Conservation (phyloP, 2,113 vertebrate genomes). For the Lophura nycthemera region DNA sequence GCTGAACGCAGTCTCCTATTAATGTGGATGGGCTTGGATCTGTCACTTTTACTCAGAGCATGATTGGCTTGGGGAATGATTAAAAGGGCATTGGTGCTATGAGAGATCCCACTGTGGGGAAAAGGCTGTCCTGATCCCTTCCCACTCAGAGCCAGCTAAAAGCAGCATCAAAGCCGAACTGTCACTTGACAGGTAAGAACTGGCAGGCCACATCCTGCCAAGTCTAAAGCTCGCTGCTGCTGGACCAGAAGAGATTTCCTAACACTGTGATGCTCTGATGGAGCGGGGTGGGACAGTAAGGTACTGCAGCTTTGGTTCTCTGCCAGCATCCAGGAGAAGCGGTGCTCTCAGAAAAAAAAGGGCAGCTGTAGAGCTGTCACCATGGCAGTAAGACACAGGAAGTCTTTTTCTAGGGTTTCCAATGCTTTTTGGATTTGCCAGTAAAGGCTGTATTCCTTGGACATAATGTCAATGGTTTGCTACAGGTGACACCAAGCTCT, state of each 20-base stretch:
- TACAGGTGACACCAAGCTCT: neutral
- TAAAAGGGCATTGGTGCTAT: neutral
- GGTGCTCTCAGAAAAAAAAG: neutral
- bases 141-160: neutral
- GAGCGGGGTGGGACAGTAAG: neutral
- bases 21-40: neutral
- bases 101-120: neutral
- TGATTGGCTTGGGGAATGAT: conserved; percentile 17
- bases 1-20: neutral
- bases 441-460: neutral
- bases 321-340: neutral
- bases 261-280: neutral
- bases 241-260: conserved; percentile 4
- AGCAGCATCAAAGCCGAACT: conserved; percentile 13
- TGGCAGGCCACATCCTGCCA: conserved; percentile 38
- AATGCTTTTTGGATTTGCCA: neutral
- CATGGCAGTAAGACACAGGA: neutral
- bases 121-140: neutral
- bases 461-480: neutral
- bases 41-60: neutral
- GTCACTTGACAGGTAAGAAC: conserved; percentile 32
- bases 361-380: conserved; percentile 8
- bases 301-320: neutral
- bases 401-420: neutral
- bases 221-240: conserved; percentile 12